phyloP scores from a whole-genome alignment of 1,140 invertebrate species.

The Trachymyrmex septentrionalis region DNA sequence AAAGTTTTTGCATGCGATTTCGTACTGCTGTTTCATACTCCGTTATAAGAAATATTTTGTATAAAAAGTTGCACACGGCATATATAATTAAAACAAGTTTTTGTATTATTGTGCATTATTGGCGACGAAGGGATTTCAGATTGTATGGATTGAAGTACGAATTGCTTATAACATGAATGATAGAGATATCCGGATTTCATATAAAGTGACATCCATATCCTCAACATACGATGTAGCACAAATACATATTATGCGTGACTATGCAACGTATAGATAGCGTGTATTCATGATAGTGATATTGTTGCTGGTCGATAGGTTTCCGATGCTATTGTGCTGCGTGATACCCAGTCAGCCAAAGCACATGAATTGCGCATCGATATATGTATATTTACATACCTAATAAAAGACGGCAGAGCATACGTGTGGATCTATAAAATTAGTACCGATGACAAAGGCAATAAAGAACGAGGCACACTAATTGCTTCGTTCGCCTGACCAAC shows the following conservation, averaged over 20 bases:
- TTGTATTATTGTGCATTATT: neutral
- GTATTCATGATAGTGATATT: slow-evolving; percentile 36
- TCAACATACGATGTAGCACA: neutral
- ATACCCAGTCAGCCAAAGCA: neutral
- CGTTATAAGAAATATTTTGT: neutral
- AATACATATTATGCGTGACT: slow-evolving; percentile 30
- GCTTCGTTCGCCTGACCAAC: slow-evolving; percentile 3
- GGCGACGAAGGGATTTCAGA: neutral
- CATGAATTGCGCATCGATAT: slow-evolving; percentile 14
- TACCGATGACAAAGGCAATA: neutral
- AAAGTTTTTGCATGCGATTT: slow-evolving; percentile 64
- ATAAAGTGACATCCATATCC: slow-evolving; percentile 28
- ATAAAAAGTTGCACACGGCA: neutral
- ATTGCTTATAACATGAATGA: slow-evolving; percentile 14
- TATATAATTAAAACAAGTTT: neutral
- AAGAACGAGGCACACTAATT: slow-evolving; percentile 28
- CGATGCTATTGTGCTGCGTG: slow-evolving; percentile 41
- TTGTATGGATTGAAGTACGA: neutral
- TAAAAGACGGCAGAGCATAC: slow-evolving; percentile 6
- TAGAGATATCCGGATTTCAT: slow-evolving; percentile 29
- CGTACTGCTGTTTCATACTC: neutral
- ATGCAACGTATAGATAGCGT: neutral
- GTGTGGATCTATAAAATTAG: neutral
- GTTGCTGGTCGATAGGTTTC: slow-evolving; percentile 37
- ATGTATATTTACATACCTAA: slow-evolving; percentile 23